Conservation (phyloP, 2,888 invertebrate species). For the Oscheius sp. region DNA sequence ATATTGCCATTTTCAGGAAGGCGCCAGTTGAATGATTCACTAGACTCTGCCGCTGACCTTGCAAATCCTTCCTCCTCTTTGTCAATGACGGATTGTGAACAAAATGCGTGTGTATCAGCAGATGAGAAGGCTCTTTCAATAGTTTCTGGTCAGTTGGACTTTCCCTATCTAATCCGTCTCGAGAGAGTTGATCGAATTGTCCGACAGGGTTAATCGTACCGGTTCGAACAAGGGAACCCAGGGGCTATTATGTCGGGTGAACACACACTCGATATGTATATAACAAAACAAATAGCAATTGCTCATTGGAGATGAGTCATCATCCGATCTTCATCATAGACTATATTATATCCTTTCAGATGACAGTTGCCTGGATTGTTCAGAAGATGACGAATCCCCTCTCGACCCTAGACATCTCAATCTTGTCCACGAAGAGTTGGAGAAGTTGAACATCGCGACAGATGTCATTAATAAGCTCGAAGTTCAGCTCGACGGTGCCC, state of each 20-base stretch:
- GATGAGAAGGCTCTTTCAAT: slow-evolving; percentile 20
- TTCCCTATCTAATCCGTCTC: background rate
- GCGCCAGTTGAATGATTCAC: background rate
- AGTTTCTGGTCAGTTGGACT: slow-evolving; percentile 11
- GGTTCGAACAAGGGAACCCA: slow-evolving; percentile 1
- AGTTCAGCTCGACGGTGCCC: slow-evolving; percentile 70
- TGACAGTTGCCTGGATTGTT: slow-evolving; percentile 32
- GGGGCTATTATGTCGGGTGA: background rate
- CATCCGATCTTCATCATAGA: background rate
- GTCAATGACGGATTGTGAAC: slow-evolving; percentile 23
- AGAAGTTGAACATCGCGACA: slow-evolving; percentile 72
- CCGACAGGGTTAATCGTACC: slow-evolving; percentile 25
- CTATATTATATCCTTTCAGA: slow-evolving; percentile 3
- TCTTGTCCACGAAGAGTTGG: slow-evolving; percentile 71
- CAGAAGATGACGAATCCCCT: slow-evolving; percentile 45
- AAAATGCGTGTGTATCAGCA: background rate
- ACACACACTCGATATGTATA: background rate
- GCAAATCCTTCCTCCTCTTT: background rate
- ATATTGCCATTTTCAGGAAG: background rate
- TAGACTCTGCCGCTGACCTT: background rate
- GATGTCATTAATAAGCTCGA: slow-evolving; percentile 73
- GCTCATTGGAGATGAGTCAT: slow-evolving; percentile 2
- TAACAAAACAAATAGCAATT: background rate
- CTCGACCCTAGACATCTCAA: slow-evolving; percentile 63
- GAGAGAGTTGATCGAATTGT: background rate